Base-by-base conservation (phyloP, 1,140 invertebrate species). In the Grapholita molesta region DNA sequence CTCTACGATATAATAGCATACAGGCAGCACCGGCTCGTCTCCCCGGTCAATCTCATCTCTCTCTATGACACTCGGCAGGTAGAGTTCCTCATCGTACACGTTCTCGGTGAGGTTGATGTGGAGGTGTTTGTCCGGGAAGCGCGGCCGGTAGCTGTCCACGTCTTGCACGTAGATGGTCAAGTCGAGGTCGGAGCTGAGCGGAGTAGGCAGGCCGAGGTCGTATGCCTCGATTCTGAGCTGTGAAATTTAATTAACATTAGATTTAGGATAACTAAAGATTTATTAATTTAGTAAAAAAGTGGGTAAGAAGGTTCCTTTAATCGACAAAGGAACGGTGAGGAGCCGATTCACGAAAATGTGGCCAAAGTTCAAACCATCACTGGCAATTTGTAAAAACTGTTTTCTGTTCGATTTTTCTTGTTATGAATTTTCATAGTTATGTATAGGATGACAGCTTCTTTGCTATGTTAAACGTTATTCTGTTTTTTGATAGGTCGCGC, bases 151-250 rank as follows among this genome's bases (percentile, higher is more conserved):
- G 80, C 97, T 97, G 86, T 98, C 97, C 0, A 98, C 95, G 86
- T 98, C 97, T 38, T 95, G 94, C 0, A 98, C 96, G 78, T 97
- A 97, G 75, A 98, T 95, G n/a, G 96, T 97, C 0, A 99, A 85
- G 86, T 98, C 97, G 6, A 98, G 89, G 86, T 98, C 97, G 0
- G 96, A 96, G 66, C 96, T 97, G 0, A 98, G 84, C 0, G 97
- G 94, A 1, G 97, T 97, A 7, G 97, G 97, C 4, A 95, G 90
- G 0, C 97, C 97, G 52, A 97, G 92, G 91, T 98, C 97, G 82
- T 96, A 97, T 0, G 97, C 97, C 93, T 98, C 97, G 7, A 98
- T 95, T 73, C 97, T 93, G 70, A 98, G 95, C 96, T 97, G 74
- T 66, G 74, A 73, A 77, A 18, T n/a, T n/a, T n/a, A n/a, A n/a